Evolutionary conservation across 2,888 invertebrate genomes (phyloP), one percentile per base, ranked within the genome.

Genomic region (Trichacis sp.): DNA sequence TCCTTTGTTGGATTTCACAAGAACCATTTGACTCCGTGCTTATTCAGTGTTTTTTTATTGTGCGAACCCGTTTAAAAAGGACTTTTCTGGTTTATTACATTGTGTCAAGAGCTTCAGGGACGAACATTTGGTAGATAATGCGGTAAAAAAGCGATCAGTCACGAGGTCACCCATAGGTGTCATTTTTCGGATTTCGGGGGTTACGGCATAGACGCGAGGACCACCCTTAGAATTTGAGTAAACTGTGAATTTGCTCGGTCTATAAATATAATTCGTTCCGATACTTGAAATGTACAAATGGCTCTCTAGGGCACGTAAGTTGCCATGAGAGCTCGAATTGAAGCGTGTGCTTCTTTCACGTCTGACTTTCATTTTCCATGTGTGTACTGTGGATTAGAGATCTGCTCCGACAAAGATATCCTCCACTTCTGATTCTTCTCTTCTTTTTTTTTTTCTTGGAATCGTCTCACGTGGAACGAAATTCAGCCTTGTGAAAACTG

Each of bases 251-350:
- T 83, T 79, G 74, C 77, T 74, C 78, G 82, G 76, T 79, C 84
- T 72, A 84, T 84, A 84, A 84, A 84, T 84, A 83, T 81, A 78
- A 84, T 84, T 84, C 83, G 83, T 84, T 84, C 82, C 83, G 82
- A 82, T 83, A 82, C 83, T 84, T 72, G 78, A 81, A 75, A 74
- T 72, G 68, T 64, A 69, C 70, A 73, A 73, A 74, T 69, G 64
- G 69, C 69, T 74, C 70, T 60, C 61, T 64, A 64, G 72, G 70
- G 68, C 59, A 51, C 52, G 54, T 50, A 60, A 47, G 63, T 51
- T 58, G 65, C 64, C 58, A 71, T 69, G 70, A 75, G 73, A 15
- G 40, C 5, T 11, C 33, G 33, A 33, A 33, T 11, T 33, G 33
- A 11, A 33, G 33, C 33, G 33, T n/a, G 8, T 6, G 5, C 40